A percentile compares a stretch with the other conserved stretches of the same genome.
phyloP scores from a whole-genome alignment of 1,140 invertebrate genomes.

The Bacillus rossius region DNA sequence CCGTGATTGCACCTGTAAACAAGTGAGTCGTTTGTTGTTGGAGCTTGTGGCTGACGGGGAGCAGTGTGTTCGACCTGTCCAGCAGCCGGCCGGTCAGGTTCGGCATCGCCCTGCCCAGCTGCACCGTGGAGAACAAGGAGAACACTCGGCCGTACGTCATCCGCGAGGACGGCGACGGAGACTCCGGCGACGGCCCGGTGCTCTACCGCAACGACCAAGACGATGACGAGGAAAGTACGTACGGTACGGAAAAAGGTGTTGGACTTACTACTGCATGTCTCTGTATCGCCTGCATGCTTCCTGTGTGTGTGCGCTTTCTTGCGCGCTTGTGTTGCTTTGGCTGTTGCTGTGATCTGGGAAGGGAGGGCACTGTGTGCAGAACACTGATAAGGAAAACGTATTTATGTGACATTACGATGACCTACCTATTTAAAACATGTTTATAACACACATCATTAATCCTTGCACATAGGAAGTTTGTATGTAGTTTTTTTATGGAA shows the following conservation, averaged over 20 bases:
- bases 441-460: no score
- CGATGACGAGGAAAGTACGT: conserved; percentile 55
- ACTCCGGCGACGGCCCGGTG: conserved; percentile 60
- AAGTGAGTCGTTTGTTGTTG: no score
- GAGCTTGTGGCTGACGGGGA: background rate
- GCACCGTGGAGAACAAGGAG: conserved; percentile 77
- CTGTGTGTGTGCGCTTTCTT: no score
- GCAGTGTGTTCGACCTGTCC: conserved; percentile 17
- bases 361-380: no score
- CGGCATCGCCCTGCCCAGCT: conserved; percentile 56
- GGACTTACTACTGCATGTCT: conserved; percentile 6
- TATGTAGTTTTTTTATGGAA: no score
- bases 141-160: conserved; percentile 72
- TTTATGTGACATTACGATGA: no score
- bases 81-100: conserved; percentile 74
- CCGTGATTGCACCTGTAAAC: no score
- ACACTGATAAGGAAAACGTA: no score
- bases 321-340: no score
- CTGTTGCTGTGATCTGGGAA: no score
- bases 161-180: conserved; percentile 52
- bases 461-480: no score
- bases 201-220: conserved; percentile 73
- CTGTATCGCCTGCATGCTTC: background rate
- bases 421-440: no score
- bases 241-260: background rate